Evolutionary conservation across 2,113 vertebrate species (phyloP).

Genomic region (Crotalus tigris): DNA sequence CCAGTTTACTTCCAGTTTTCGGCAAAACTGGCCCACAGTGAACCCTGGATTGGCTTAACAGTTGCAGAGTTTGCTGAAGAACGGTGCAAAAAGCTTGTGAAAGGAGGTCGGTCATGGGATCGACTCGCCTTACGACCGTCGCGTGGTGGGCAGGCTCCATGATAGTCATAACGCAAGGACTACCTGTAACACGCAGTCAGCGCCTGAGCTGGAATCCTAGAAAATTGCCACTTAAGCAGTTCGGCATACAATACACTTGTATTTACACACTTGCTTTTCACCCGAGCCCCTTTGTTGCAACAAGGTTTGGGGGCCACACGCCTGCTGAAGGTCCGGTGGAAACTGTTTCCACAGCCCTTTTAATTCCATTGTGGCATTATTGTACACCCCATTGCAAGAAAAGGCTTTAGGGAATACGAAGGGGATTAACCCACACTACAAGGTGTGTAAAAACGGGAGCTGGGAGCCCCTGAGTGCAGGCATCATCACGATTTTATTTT

Average conservation of each 20-base stretch:
- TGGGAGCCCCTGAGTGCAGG: no score
- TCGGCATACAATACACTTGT: neutral
- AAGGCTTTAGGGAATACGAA: slow-evolving; percentile 43
- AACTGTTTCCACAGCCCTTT: neutral
- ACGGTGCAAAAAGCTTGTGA: neutral
- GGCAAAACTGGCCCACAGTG: neutral
- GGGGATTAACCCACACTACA: slow-evolving; percentile 41
- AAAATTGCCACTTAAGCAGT: neutral
- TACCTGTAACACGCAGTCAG: neutral
- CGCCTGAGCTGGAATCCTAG: neutral
- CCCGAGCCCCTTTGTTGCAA: neutral
- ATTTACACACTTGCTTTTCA: neutral
- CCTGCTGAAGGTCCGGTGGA: slow-evolving; percentile 17
- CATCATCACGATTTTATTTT: neutral
- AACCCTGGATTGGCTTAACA: no score
- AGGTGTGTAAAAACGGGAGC: slow-evolving; percentile 3
- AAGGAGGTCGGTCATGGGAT: neutral
- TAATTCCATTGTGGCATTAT: slow-evolving; percentile 9
- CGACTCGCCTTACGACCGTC: neutral
- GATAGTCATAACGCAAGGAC: neutral
- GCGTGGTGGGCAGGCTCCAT: neutral
- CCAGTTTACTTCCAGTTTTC: neutral
- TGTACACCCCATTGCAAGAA: slow-evolving; percentile 44
- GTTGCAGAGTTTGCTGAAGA: neutral
- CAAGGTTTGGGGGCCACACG: neutral